Evolutionary conservation across 2,113 vertebrate genomes (phyloP), one percentile per base, ranked within the genome.

Genomic region (Oophaga pumilio): DNA sequence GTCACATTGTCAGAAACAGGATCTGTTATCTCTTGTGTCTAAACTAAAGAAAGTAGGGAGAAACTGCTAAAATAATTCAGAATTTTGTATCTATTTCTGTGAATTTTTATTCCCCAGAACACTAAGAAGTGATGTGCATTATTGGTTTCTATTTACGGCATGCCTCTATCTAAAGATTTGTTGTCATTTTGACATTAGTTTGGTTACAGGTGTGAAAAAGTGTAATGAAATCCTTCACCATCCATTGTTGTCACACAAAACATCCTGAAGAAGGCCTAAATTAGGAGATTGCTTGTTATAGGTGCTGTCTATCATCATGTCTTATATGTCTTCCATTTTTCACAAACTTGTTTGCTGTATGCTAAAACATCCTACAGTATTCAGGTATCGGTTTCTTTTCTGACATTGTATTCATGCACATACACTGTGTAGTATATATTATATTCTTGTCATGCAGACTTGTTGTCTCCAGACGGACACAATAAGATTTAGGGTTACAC

Each of bases 291-390:
- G 43, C 69, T 33, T 73, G 28, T 33, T 73, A 43, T 73, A 73
- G 69, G 69, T 8, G 71, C 71, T 74, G 71, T 66, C 28, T 79
- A 52, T 64, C 33, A 22, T 85, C 22, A 18, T 76, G 49, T 43
- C 57, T 78, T 1, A 22, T n/a, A 82, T 69, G 60, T 86, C 71
- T 52, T 76, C 56, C 84, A 85, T 85, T 56, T 11, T 53, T 64
- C 84, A 59, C 57, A 50, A 20, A 22, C 69, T 60, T 6, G 28
- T 17, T 50, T 76, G 22, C 24, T 53, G 20, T 57, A 57, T 26
- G 57, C 1, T 79, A 24, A 33, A 43, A 49, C 57, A 18, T 53
- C 33, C 50, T 50, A 11, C 17, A 8, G 8, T 52, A 28, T 57
- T 53, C 14, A 78, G 49, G 52, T 49, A 78, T 78, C 15, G 22